A percentile compares a stretch with the other conserved stretches of the same genome.
Conservation (phyloP, 2,113 vertebrate species). For the Rhinoptilus africanus region DNA sequence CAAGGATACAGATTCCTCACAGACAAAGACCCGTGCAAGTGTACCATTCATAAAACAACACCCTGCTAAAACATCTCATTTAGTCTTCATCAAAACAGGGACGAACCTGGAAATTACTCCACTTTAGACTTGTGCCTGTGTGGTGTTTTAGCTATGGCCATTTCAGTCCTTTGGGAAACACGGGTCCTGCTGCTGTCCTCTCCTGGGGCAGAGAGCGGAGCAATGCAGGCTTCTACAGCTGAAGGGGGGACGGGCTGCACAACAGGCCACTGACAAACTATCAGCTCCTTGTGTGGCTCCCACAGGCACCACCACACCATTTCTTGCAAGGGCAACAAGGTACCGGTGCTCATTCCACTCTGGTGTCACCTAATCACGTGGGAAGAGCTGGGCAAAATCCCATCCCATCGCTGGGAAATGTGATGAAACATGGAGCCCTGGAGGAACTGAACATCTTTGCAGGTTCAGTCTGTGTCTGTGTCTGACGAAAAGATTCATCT, state of each 20-base stretch:
- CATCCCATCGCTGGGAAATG: neutral
- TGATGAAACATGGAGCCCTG: neutral
- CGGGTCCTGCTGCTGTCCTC: neutral
- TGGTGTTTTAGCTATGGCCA: neutral
- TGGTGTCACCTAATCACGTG: neutral
- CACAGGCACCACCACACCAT: fast-evolving
- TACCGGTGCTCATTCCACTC: fast-evolving
- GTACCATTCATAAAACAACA: neutral
- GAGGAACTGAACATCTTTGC: neutral
- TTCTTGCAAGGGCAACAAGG: neutral
- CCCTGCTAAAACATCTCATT: neutral
- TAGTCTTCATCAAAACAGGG: neutral
- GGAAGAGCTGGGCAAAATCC: neutral
- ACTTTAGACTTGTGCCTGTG: neutral
- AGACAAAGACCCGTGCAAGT: neutral
- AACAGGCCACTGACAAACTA: neutral
- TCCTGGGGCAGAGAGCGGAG: neutral
- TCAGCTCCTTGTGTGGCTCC: neutral
- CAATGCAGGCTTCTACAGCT: neutral
- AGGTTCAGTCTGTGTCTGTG: neutral
- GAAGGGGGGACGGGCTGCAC: neutral
- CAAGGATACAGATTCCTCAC: neutral
- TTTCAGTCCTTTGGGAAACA: neutral
- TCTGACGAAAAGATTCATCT: neutral
- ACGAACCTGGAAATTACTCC: neutral